Conservation (phyloP, 2,797 vertebrate species). For the Hipposideros larvatus region DNA sequence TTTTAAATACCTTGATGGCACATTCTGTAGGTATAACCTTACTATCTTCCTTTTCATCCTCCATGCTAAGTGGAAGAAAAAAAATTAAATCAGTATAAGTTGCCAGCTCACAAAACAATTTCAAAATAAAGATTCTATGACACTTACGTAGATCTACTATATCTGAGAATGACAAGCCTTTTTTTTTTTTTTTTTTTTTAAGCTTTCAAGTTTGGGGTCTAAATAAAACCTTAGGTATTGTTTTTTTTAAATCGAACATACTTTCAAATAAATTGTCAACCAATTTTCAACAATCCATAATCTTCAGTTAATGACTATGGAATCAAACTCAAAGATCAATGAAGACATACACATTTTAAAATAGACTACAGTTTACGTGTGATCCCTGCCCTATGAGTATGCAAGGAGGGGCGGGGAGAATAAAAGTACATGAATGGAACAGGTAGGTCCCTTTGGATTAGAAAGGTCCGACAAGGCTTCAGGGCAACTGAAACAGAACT, state of each 20-base stretch:
- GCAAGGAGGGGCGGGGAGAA: not conserved
- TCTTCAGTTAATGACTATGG: constrained; percentile 16
- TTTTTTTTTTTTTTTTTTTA: not conserved
- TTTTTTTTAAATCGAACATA: constrained; percentile 24
- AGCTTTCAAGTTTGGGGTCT: not conserved
- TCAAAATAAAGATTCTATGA: constrained; percentile 43
- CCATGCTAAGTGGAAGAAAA: constrained; percentile 74
- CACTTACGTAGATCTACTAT: not conserved
- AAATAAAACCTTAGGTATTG: constrained; percentile 24
- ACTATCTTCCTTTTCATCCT: constrained; percentile 88
- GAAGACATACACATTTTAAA: not conserved
- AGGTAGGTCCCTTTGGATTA: not conserved
- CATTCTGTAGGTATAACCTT: constrained; percentile 93
- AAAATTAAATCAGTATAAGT: constrained; percentile 26
- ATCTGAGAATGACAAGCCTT: constrained; percentile 5
- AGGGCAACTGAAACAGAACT: not conserved
- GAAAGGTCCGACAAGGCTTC: not conserved
- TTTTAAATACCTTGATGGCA: constrained; percentile 99
- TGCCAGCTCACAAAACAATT: not conserved
- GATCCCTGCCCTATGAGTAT: not conserved
- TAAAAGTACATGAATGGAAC: not conserved
- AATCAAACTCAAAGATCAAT: constrained; percentile 33
- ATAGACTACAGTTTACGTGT: not conserved
- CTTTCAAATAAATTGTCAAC: constrained; percentile 46
- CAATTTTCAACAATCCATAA: constrained; percentile 47